These are phyloP conservation scores for Cotesia vestalis DNA, from an alignment of 1,140 invertebrate genomes.

Conservation along the genomic window DNA sequence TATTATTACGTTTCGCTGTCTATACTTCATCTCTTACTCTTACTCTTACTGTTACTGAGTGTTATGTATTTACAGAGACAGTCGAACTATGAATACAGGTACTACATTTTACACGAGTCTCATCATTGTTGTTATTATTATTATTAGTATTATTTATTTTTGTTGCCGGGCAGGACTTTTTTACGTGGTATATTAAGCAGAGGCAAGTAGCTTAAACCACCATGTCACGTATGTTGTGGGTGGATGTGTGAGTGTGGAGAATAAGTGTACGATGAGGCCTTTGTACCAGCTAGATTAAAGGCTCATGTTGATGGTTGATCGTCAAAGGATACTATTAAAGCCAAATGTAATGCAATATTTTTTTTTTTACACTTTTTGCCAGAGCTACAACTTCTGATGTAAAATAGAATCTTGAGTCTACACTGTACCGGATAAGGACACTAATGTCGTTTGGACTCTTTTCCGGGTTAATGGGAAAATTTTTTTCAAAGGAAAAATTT, in stretches of 20 bases:
- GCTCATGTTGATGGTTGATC: slow-evolving; percentile 48
- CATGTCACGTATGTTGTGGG: background rate
- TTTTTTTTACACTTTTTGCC: slow-evolving; percentile 31
- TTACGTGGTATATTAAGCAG: background rate
- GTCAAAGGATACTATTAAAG: slow-evolving; percentile 56
- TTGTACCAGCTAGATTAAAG: slow-evolving; percentile 58
- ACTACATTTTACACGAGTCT: slow-evolving; percentile 26
- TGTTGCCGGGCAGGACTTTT: background rate
- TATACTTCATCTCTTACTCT: slow-evolving; percentile 11
- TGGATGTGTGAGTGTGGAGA: slow-evolving; percentile 23
- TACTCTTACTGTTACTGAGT: background rate
- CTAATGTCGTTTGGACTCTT: too few species aligned
- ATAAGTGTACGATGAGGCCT: slow-evolving; percentile 39
- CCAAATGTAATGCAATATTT: slow-evolving; percentile 51
- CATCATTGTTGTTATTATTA: background rate
- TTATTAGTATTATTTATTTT: slow-evolving; percentile 10
- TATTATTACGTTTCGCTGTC: slow-evolving; percentile 4
- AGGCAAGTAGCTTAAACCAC: slow-evolving; percentile 5
- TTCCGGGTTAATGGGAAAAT: too few species aligned
- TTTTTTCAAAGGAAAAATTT: slow-evolving; percentile 8
- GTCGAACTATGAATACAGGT: background rate
- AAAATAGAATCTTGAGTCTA: slow-evolving; percentile 20
- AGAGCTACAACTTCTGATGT: background rate
- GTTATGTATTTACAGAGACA: slow-evolving; percentile 25
- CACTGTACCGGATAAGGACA: background rate